Base-by-base conservation (phyloP, 2,113 vertebrate genomes). In the Tursiops truncatus region DNA sequence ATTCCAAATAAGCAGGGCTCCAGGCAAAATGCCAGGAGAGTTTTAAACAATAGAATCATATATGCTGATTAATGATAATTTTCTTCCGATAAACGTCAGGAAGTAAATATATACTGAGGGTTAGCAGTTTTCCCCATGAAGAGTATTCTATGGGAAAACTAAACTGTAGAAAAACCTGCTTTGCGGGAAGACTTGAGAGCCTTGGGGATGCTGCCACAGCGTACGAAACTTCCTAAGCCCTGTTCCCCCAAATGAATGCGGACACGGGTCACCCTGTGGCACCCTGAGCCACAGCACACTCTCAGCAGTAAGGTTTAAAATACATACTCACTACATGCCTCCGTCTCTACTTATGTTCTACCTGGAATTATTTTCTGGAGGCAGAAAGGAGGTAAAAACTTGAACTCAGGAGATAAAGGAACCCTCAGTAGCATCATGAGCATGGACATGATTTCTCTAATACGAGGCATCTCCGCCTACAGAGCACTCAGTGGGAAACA, bases 31-130 rank as follows among this genome's bases (percentile, higher is more conserved):
- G 79, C 94, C 87, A 95, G 89, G 36, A 53, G 17, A 31, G 10
- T 53, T 62, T 87, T 84, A 80, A 92, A 96, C 80, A 90, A 71
- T 17, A 89, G 53, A 74, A 92, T 62, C 76, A 83, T 88, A 87
- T 53, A 73, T 53, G 56, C 50, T 97, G 74, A 96, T 91, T 81
- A 92, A 95, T 67, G 53, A 82, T 77, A 56, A 90, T 92, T 81
- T 47, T 87, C 82, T 89, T 87, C 17, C 76, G 77, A 68, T 47
- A 96, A 76, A 94, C 67, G 23, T 58, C 70, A 97, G 44, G 58
- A 92, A 92, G 41, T 95, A 91, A 95, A 90, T 60, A 91, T 60
- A 82, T 26, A 92, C 38, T 12, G 6, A 90, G 38, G 17, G 15
- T 62, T 90, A 89, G 81, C 38, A 50, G 47, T 47, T 87, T 63